phyloP scores from a whole-genome alignment of 2,797 vertebrate genomes.

The Buphagus erythrorhynchus region DNA sequence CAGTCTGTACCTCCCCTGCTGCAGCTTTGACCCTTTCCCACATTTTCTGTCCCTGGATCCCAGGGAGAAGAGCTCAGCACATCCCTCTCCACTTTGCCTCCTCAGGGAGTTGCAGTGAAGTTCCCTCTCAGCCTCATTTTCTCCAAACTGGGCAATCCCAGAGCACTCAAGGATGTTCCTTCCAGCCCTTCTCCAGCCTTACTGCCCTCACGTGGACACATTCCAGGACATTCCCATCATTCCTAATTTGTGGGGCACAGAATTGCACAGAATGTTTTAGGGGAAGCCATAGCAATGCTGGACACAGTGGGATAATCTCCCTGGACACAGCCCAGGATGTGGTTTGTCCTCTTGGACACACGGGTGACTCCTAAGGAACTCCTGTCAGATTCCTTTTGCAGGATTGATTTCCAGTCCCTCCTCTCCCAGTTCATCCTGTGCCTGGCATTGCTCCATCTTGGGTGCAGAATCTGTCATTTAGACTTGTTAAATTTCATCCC shows the following conservation, averaged over 20 bases:
- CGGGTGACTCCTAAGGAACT: background rate
- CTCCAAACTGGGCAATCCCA: background rate
- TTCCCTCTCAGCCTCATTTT: background rate
- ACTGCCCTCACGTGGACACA: background rate
- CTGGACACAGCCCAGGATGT: background rate
- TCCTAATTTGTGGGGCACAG: background rate
- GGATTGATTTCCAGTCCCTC: background rate
- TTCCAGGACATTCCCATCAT: background rate
- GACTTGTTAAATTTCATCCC: background rate
- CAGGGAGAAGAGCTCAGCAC: background rate
- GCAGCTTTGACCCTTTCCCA: background rate
- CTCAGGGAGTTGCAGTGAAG: background rate
- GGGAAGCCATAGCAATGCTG: rapidly evolving
- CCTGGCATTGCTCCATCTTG: background rate
- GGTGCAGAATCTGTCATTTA: background rate
- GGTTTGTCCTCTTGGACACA: background rate
- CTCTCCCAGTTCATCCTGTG: background rate
- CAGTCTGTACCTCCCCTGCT: background rate
- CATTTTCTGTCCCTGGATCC: rapidly evolving
- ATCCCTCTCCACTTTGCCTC: background rate
- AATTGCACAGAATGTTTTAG: background rate
- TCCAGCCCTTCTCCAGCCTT: background rate
- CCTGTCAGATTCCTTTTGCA: background rate
- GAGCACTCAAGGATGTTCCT: background rate
- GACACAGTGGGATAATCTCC: background rate